These are phyloP conservation scores for Tauraco hartlaubi DNA, from an alignment of 2,797 vertebrate genomes.

Conservation along the genomic window DNA sequence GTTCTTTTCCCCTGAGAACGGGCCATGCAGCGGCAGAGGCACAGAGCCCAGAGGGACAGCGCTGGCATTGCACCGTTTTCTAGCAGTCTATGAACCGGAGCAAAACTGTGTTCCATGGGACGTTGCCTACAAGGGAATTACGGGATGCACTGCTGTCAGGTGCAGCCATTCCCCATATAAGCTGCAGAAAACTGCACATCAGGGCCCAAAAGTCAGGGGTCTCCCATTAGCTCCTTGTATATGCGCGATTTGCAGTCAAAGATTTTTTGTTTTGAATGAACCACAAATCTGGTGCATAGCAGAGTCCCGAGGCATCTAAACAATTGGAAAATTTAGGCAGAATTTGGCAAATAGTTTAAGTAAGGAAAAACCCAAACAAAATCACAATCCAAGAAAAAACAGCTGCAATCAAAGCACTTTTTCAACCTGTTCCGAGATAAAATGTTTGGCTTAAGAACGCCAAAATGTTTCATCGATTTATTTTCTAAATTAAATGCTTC, in stretches of 20 bases:
- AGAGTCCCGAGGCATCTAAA: background rate
- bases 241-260: background rate
- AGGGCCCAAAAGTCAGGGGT: background rate
- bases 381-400: background rate
- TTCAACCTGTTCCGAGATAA: constrained; percentile 9
- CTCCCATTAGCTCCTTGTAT: background rate
- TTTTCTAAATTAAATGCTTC: constrained; percentile 50
- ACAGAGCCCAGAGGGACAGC: background rate
- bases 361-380: background rate
- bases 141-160: background rate
- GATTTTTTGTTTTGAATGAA: background rate
- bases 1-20: background rate
- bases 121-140: background rate
- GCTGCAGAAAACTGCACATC: background rate
- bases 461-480: constrained; percentile 24
- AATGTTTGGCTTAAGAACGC: constrained; percentile 32
- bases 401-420: background rate
- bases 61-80: rapidly evolving
- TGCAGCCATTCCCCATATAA: background rate
- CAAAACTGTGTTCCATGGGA: background rate
- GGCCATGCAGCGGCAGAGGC: background rate
- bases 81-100: background rate
- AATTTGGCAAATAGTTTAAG: constrained; percentile 15
- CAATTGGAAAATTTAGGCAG: background rate
- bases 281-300: background rate